phyloP scores from a whole-genome alignment of 1,140 invertebrate genomes.

The Bombus pyrosoma region DNA sequence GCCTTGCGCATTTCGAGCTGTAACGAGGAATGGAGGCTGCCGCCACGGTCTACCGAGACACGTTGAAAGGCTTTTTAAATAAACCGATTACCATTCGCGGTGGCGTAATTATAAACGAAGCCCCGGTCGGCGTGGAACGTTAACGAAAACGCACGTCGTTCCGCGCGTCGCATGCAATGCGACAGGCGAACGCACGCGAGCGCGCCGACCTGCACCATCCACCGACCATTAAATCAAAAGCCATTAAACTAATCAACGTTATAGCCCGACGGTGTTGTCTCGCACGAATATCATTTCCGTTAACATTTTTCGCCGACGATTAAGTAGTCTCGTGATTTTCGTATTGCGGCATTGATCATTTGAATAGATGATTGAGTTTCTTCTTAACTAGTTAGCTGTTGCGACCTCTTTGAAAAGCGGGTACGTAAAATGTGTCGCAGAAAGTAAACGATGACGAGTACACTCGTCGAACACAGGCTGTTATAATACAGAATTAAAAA shows the following conservation, averaged over 20 bases:
- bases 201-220: constrained; percentile 19
- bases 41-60: neutral
- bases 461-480: too few relatives aligned
- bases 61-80: constrained; percentile 59
- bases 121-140: constrained; percentile 22
- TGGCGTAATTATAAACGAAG: constrained; percentile 59
- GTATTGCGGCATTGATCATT: neutral
- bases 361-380: too few relatives aligned
- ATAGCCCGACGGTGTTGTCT: neutral
- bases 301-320: neutral
- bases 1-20: neutral
- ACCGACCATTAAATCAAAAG: constrained; percentile 64
- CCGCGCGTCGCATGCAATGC: constrained; percentile 61
- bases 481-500: too few relatives aligned
- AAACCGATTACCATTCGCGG: constrained; percentile 62
- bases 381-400: too few relatives aligned
- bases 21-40: constrained; percentile 10
- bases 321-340: neutral
- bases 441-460: too few relatives aligned
- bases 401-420: too few relatives aligned
- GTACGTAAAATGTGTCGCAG: too few relatives aligned
- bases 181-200: constrained; percentile 52
- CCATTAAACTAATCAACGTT: constrained; percentile 65
- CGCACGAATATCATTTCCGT: neutral
- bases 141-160: constrained; percentile 56